Evolutionary conservation across 2,888 invertebrate species (phyloP).

Genomic region (Rotaria macrura): DNA sequence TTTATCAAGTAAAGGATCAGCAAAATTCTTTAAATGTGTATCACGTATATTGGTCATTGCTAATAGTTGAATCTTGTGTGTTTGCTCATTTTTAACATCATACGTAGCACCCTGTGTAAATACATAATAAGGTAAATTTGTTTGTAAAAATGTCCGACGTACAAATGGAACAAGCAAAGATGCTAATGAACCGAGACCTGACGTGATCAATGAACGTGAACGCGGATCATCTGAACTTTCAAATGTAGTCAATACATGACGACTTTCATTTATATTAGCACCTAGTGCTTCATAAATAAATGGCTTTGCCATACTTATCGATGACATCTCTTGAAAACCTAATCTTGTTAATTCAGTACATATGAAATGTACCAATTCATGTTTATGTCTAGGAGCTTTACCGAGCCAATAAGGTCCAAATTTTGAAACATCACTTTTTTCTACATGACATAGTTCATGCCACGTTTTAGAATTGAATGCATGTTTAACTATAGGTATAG

Average conservation of each 20-base stretch:
- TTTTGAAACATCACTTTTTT: neutral
- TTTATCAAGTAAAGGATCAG: neutral
- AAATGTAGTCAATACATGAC: conserved; percentile 14
- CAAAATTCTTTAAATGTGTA: conserved; percentile 13
- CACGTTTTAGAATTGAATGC: neutral
- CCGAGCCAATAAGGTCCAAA: conserved; percentile 12
- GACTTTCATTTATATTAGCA: conserved; percentile 4
- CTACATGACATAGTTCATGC: conserved; percentile 9
- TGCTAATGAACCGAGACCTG: neutral
- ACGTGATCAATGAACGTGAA: neutral
- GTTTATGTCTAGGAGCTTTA: neutral
- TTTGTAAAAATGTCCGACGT: neutral
- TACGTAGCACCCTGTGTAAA: neutral
- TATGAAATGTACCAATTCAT: conserved; percentile 2
- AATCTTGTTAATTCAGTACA: neutral
- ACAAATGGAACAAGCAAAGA: neutral
- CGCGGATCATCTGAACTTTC: neutral
- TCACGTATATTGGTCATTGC: neutral
- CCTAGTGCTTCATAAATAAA: conserved; percentile 11
- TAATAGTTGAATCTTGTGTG: conserved; percentile 13
- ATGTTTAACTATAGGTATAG: conserved; percentile 16
- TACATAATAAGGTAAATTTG: neutral
- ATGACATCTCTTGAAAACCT: conserved; percentile 8
- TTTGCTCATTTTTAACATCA: neutral
- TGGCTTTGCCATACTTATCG: neutral